Percentiles rank a stretch among this genome's conserved stretches.
These are phyloP conservation scores for Urechis unicinctus DNA, from an alignment of 2,888 invertebrate species.

Conservation along the genomic window DNA sequence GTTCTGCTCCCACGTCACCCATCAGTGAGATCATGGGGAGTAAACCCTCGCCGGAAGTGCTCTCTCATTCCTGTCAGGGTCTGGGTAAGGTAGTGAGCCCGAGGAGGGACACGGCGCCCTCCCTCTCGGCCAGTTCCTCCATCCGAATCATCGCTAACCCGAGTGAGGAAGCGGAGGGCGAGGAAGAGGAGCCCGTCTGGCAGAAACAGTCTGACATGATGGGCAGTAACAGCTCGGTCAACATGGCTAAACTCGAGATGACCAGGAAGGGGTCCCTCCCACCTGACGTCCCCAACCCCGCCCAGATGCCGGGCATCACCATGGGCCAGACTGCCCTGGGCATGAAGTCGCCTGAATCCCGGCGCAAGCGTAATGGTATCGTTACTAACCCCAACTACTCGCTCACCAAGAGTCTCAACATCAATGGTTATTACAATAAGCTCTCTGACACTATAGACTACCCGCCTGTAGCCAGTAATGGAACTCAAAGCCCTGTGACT, in stretches of 20 bases:
- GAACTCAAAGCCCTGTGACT: neutral
- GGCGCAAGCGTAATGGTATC: conserved; percentile 46
- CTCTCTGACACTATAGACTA: conserved; percentile 2
- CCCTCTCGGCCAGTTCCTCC: neutral
- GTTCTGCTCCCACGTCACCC: conserved; percentile 71
- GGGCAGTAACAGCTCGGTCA: neutral
- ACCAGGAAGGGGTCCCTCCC: conserved; percentile 11
- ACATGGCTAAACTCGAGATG: conserved; percentile 1
- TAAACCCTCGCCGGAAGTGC: neutral
- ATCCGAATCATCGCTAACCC: conserved; percentile 14
- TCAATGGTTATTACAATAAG: conserved; percentile 25
- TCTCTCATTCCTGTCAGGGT: neutral
- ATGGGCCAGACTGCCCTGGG: conserved; percentile 30
- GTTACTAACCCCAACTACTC: conserved; percentile 50
- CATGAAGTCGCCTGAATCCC: conserved; percentile 40
- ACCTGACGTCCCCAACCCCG: conserved; percentile 21
- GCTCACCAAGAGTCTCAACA: conserved; percentile 23
- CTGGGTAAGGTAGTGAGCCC: neutral
- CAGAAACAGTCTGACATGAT: conserved; percentile 29
- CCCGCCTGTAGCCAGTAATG: neutral
- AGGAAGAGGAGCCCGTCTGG: conserved; percentile 34
- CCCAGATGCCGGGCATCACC: conserved; percentile 1
- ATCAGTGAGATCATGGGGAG: conserved; percentile 34
- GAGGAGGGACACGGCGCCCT: too few relatives aligned
- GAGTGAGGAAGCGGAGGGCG: conserved; percentile 35